A percentile compares a stretch with the other conserved stretches of the same genome.
These are phyloP conservation scores for Sebastolobus altivelis DNA, from an alignment of 2,797 vertebrate species.

Conservation along the genomic window DNA sequence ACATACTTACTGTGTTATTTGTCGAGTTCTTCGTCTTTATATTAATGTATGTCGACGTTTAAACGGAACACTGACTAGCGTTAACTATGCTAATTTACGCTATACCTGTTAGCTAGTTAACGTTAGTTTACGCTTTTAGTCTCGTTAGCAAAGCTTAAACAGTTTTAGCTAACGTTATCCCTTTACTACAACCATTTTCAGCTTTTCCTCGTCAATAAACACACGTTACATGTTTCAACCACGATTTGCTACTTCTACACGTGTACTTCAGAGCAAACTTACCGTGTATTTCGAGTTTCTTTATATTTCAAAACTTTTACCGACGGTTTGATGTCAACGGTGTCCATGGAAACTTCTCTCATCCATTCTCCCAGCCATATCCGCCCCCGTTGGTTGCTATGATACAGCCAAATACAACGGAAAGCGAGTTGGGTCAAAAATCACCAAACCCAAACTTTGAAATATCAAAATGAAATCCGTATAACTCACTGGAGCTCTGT, in stretches of 20 bases:
- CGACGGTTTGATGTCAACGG: neutral
- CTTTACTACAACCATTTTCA: neutral
- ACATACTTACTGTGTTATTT: neutral
- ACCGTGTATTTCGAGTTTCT: constrained; percentile 35
- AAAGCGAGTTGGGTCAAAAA: constrained; percentile 32
- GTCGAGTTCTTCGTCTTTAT: neutral
- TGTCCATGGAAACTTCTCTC: constrained; percentile 45
- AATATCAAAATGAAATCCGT: neutral
- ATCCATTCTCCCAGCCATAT: no score
- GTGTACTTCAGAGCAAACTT: neutral
- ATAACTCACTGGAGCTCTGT: neutral
- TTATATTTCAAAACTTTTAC: neutral
- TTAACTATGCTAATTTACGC: neutral
- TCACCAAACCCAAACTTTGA: neutral
- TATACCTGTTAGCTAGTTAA: neutral
- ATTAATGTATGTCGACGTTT: neutral
- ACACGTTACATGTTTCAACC: neutral
- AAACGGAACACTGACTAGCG: neutral
- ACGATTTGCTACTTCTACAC: accelerated
- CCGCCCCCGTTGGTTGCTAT: constrained; percentile 61
- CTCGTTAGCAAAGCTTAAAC: neutral
- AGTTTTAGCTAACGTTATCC: neutral
- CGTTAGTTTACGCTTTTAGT: neutral
- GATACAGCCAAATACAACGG: constrained; percentile 65
- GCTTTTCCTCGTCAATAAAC: neutral